Conservation (phyloP, 1,140 invertebrate genomes). For the Nebria ingens region DNA sequence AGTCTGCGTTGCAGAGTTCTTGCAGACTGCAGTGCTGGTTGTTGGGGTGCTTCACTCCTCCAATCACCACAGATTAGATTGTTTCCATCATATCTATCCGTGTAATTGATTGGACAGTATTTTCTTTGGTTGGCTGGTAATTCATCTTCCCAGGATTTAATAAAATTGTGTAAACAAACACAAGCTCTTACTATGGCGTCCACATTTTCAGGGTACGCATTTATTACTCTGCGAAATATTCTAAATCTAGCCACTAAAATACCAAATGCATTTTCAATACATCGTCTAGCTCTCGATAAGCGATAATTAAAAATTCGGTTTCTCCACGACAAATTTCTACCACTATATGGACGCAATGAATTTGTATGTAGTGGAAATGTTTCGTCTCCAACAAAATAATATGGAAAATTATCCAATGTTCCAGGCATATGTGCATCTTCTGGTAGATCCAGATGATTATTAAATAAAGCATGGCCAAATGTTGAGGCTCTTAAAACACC, state of each 20-base stretch:
- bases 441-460: constrained; percentile 6
- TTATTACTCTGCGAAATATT: constrained; percentile 14
- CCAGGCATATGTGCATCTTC: background rate
- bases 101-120: too few species aligned
- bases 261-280: constrained; percentile 35
- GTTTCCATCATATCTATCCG: too few species aligned
- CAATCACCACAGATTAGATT: too few species aligned
- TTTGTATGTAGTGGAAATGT: constrained; percentile 35
- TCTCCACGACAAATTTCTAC: constrained; percentile 21
- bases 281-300: constrained; percentile 28
- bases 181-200: constrained; percentile 13
- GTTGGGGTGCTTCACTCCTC: too few species aligned
- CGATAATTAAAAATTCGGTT: constrained; percentile 39
- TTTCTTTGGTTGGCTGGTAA: too few species aligned
- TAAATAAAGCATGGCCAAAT: constrained; percentile 14
- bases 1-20: too few species aligned
- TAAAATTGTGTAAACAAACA: background rate
- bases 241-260: constrained; percentile 25
- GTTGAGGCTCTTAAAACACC: constrained; percentile 17
- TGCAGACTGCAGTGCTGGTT: too few species aligned
- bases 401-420: constrained; percentile 12
- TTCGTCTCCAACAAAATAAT: constrained; percentile 31
- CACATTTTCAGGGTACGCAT: constrained; percentile 14
- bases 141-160: background rate
- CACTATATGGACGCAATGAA: constrained; percentile 34